Conservation (phyloP, 1,140 invertebrate species). For the Diorhabda elongata region DNA sequence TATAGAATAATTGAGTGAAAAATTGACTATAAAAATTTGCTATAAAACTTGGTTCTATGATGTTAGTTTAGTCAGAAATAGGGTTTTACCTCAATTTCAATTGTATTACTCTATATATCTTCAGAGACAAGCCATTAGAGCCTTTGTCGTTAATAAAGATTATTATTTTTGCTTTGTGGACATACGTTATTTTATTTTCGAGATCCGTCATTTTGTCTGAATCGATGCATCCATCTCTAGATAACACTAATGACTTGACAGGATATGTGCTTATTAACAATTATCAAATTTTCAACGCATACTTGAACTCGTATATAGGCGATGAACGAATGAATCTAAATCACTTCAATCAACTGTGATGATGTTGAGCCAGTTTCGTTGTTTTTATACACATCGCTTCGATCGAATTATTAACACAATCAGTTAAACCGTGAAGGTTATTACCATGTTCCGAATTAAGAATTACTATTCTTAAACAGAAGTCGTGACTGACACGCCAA, state of each 20-base stretch:
- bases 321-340: neutral
- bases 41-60: too few species aligned
- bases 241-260: neutral
- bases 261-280: neutral
- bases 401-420: conserved; percentile 17
- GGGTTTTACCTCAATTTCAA: too few species aligned
- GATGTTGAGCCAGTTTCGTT: conserved; percentile 1
- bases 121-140: too few species aligned
- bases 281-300: conserved; percentile 12
- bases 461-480: conserved; percentile 9
- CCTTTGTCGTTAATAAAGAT: too few species aligned
- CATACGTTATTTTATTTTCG: too few species aligned
- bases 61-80: too few species aligned
- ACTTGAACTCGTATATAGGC: neutral
- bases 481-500: too few species aligned
- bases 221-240: neutral
- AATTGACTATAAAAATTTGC: too few species aligned
- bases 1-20: too few species aligned
- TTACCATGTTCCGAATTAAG: conserved; percentile 21
- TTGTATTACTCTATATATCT: too few species aligned
- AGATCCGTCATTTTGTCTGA: neutral
- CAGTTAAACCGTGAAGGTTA: conserved; percentile 25
- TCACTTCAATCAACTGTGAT: conserved; percentile 21
- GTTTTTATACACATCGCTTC: neutral
- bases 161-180: too few species aligned